Conservation (phyloP, 2,113 vertebrate genomes). For the Brachyhypopomus occidentalis region DNA sequence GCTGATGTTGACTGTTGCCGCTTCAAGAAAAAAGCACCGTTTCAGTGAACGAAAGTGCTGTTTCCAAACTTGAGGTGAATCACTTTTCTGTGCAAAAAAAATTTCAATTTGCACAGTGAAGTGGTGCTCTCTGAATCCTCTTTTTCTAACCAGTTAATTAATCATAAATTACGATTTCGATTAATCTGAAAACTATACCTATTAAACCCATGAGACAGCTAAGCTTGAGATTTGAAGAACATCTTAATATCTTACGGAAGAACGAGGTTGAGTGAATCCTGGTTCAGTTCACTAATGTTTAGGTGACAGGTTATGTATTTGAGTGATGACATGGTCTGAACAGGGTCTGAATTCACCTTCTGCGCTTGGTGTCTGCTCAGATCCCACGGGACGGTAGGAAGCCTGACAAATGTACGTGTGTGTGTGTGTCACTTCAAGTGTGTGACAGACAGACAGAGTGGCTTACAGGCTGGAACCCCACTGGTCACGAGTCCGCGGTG, state of each 20-base stretch:
- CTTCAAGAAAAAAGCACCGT: neutral
- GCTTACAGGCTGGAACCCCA: neutral
- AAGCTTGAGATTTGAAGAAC: too few species aligned
- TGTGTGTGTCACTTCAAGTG: neutral
- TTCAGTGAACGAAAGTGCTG: neutral
- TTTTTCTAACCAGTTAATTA: neutral
- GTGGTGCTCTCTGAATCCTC: neutral
- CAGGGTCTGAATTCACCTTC: constrained; percentile 66
- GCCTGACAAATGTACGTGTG: too few species aligned
- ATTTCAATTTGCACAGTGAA: neutral
- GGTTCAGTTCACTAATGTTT: constrained; percentile 48
- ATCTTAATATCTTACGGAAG: neutral
- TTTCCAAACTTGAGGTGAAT: neutral
- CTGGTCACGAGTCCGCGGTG: constrained; percentile 69
- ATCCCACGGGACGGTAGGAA: constrained; percentile 45
- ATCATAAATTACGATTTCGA: too few species aligned
- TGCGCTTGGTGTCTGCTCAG: constrained; percentile 59
- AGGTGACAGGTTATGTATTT: constrained; percentile 61
- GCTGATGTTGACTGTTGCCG: neutral
- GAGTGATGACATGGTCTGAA: constrained; percentile 59
- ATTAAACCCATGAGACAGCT: too few species aligned
- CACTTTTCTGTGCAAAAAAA: neutral
- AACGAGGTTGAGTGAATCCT: neutral
- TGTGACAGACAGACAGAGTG: neutral
- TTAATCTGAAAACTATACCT: too few species aligned